Percentiles rank a stretch among this genome's conserved stretches.
Evolutionary conservation across 2,888 invertebrate species (phyloP).

Genomic region (Antheraea yamamai): DNA sequence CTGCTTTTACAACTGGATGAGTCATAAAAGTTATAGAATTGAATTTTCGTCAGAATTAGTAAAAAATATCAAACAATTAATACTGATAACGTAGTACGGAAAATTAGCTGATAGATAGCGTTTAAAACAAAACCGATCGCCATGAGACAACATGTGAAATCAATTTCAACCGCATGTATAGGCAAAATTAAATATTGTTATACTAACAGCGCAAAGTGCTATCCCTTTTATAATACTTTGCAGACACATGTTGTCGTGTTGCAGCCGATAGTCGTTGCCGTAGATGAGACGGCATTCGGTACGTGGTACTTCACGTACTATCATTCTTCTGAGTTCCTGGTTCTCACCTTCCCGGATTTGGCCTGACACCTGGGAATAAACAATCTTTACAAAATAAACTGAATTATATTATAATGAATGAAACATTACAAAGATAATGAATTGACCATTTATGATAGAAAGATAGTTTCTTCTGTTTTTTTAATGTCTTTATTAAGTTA

Average conservation of each 20-base stretch:
- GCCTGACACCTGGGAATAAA: slow-evolving; percentile 56
- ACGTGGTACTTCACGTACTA: slow-evolving; percentile 58
- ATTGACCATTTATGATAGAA: too few species aligned
- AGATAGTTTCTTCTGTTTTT: too few species aligned
- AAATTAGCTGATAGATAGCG: too few species aligned
- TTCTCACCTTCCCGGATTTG: slow-evolving; percentile 72
- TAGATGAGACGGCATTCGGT: slow-evolving; percentile 60
- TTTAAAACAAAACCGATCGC: too few species aligned
- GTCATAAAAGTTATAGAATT: too few species aligned
- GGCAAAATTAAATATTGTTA: slow-evolving; percentile 14
- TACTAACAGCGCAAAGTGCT: slow-evolving; percentile 70
- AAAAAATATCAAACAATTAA: too few species aligned
- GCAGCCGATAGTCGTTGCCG: slow-evolving; percentile 70
- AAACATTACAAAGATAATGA: too few species aligned
- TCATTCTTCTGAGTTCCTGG: slow-evolving; percentile 74
- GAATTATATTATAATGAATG: too few species aligned
- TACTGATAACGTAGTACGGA: too few species aligned
- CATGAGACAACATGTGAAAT: too few species aligned
- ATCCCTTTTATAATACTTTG: slow-evolving; percentile 64
- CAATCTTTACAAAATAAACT: background rate
- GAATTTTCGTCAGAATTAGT: too few species aligned
- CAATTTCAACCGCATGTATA: slow-evolving; percentile 20
- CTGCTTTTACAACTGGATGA: too few species aligned
- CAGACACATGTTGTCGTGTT: slow-evolving; percentile 71
- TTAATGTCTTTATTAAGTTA: background rate